Evolutionary conservation across 2,113 vertebrate species (phyloP).

Genomic region (Microcebus ravelobensis): DNA sequence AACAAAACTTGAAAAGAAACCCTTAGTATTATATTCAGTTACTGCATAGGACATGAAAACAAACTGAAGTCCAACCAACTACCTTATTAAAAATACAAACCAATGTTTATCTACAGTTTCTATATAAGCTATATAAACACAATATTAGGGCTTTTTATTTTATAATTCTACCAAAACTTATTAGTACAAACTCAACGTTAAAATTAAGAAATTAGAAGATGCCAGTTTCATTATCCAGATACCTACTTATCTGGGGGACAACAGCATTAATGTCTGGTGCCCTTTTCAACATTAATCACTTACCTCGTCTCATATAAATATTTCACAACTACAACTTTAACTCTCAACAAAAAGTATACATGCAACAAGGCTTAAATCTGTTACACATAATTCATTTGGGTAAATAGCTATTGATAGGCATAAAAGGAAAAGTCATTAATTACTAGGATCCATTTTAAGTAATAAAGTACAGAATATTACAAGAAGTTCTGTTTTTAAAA

Average conservation of each 20-base stretch:
- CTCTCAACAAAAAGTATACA: slow-evolving; percentile 36
- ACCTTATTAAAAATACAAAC: neutral
- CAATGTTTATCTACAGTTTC: neutral
- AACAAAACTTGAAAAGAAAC: neutral
- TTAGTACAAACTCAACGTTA: slow-evolving; percentile 31
- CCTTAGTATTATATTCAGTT: neutral
- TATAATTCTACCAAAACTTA: neutral
- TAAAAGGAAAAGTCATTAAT: slow-evolving; percentile 64
- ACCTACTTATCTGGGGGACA: neutral
- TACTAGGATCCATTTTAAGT: slow-evolving; percentile 74
- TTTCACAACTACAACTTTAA: slow-evolving; percentile 52
- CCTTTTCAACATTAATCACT: slow-evolving; percentile 1
- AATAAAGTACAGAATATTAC: slow-evolving; percentile 78
- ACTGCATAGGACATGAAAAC: neutral
- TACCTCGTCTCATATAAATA: neutral
- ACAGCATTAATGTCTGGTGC: neutral
- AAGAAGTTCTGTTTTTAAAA: slow-evolving; percentile 69
- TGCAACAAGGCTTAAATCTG: slow-evolving; percentile 1
- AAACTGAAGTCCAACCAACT: neutral
- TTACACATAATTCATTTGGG: neutral
- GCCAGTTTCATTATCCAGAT: slow-evolving; percentile 1
- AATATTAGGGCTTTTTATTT: neutral
- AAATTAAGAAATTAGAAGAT: slow-evolving; percentile 18
- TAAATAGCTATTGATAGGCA: slow-evolving; percentile 69
- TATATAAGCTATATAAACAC: neutral